These are phyloP conservation scores for Tachyglossus aculeatus DNA, from an alignment of 2,797 vertebrate genomes.

Conservation along the genomic window DNA sequence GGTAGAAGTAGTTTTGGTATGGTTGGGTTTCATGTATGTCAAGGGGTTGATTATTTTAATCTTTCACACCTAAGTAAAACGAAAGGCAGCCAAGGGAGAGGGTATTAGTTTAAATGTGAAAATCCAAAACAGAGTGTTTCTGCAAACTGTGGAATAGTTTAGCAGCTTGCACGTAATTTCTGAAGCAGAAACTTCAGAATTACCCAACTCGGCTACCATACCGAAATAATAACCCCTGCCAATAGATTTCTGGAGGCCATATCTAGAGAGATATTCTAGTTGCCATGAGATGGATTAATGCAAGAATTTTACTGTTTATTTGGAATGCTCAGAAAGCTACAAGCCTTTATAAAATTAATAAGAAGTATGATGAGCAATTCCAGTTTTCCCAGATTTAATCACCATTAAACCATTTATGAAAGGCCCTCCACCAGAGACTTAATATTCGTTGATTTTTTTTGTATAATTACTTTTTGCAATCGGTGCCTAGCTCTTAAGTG, in stretches of 20 bases:
- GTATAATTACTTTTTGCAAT: slow-evolving; percentile 73
- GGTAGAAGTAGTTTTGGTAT: background rate
- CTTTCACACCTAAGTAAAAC: no score
- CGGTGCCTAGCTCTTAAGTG: slow-evolving; percentile 64
- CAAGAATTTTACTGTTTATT: slow-evolving; percentile 33
- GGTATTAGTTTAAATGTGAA: no score
- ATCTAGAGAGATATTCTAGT: slow-evolving; percentile 3
- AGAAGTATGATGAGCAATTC: slow-evolving; percentile 45
- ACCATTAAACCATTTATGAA: slow-evolving; percentile 57
- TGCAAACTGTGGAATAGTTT: no score
- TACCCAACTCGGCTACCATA: background rate
- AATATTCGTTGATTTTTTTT: slow-evolving; percentile 69
- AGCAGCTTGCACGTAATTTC: background rate
- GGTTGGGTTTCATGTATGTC: background rate
- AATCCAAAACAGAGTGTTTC: no score
- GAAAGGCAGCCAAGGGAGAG: no score
- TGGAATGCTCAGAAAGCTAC: slow-evolving; percentile 29
- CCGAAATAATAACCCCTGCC: background rate
- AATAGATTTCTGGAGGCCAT: slow-evolving; percentile 8
- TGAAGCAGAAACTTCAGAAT: background rate
- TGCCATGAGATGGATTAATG: slow-evolving; percentile 14
- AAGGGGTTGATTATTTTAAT: no score
- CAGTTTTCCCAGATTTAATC: slow-evolving; percentile 62
- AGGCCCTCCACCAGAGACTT: slow-evolving; percentile 48
- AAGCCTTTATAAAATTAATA: slow-evolving; percentile 59